Evolutionary conservation across 1,140 invertebrate species (phyloP), one percentile per base, ranked within the genome.

Genomic region (Helicoverpa zea): DNA sequence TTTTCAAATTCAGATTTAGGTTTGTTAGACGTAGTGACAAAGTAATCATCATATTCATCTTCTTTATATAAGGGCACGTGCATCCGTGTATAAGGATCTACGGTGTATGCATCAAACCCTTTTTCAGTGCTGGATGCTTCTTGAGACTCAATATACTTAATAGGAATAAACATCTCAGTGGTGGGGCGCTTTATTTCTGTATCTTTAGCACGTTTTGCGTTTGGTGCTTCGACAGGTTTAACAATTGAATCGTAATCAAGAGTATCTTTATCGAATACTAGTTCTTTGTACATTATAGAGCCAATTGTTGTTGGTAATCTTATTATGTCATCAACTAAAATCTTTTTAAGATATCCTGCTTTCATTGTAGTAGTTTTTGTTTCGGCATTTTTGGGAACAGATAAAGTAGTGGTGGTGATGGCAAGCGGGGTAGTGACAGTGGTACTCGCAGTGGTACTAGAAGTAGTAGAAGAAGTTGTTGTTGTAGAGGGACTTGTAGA

Each of bases 11-110:
- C 72, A 63, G 54, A 43, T 43, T 5, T 58, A 13, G 75, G 10
- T 76, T 85, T 80, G 3, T 13, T 52, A 52, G 77, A 68, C 29
- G 83, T 84, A n/a, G 77, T 81, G 23, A 80, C 49, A 23, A 81
- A 73, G 49, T 86, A 82, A 18, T 87, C 83, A 35, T 83, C 82
- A 16, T 81, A 81, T 14, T 81, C 79, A 30, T 86, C 75, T 52
- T 66, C 47, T 35, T 54, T 64, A 5, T 7, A 64, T 52, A 77
- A 66, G 9, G 75, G 61, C 23, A 30, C 23, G 9, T 30, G 35
- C 12, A 47, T 5, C 4, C 23, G 59, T 14, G 47, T n/a, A 23
- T n/a, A 29, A 58, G 74, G 23, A 3, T 51, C 29, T 4, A 54
- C n/a, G 18, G 49, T 43, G 2, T 61, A 61, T 2, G 59, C 14